These are phyloP conservation scores for Junonia oenone DNA, from an alignment of 2,888 invertebrate genomes.

Conservation along the genomic window DNA sequence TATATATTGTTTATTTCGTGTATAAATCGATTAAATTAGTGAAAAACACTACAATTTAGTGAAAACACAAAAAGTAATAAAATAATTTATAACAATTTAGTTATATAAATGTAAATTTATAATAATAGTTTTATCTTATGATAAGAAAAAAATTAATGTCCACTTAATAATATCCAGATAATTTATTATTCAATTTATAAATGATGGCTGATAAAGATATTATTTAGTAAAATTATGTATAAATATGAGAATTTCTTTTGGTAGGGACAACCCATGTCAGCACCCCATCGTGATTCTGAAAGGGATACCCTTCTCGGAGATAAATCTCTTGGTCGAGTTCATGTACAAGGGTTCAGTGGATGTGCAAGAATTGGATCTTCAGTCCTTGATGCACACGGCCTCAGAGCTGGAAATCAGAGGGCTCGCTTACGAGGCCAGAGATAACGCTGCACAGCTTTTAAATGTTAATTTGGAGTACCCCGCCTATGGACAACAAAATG, in stretches of 20 bases:
- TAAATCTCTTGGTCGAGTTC: slow-evolving; percentile 83
- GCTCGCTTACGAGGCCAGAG: slow-evolving; percentile 79
- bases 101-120: slow-evolving; percentile 30
- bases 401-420: slow-evolving; percentile 84
- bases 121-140: slow-evolving; percentile 34
- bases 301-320: slow-evolving; percentile 82
- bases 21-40: neutral
- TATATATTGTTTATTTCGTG: slow-evolving; percentile 4
- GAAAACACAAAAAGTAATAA: neutral
- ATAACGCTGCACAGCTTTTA: slow-evolving; percentile 76
- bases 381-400: slow-evolving; percentile 83
- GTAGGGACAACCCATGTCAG: slow-evolving; percentile 84
- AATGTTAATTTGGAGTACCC: slow-evolving; percentile 77
- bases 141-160: slow-evolving; percentile 34
- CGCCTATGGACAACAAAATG: slow-evolving; percentile 56
- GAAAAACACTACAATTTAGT: neutral
- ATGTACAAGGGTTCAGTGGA: slow-evolving; percentile 86
- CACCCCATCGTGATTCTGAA: slow-evolving; percentile 86
- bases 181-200: slow-evolving; percentile 28
- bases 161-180: slow-evolving; percentile 28
- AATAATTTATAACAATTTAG: slow-evolving; percentile 14
- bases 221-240: slow-evolving; percentile 22
- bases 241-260: slow-evolving; percentile 23
- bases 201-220: slow-evolving; percentile 24
- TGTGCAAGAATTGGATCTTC: slow-evolving; percentile 81